Conservation (phyloP, 1,140 invertebrate species). For the Cydia pomonella region DNA sequence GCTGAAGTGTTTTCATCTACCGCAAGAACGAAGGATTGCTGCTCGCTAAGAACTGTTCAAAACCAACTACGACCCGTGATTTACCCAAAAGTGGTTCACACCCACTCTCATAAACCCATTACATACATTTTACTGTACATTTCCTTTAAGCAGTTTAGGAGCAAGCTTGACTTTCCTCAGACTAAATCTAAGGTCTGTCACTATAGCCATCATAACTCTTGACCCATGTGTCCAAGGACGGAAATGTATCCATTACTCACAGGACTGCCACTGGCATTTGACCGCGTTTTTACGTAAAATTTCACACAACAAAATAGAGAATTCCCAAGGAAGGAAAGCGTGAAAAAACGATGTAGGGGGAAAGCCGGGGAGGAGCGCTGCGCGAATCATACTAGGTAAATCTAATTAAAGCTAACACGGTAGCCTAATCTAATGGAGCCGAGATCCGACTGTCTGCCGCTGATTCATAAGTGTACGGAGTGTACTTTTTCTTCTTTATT, state of each 20-base stretch:
- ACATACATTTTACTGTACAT: background rate
- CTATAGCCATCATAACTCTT: constrained; percentile 7
- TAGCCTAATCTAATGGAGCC: constrained; percentile 11
- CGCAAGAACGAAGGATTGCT: background rate
- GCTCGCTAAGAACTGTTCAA: background rate
- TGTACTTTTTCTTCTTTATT: background rate
- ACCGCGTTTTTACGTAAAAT: constrained; percentile 31
- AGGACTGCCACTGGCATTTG: constrained; percentile 30
- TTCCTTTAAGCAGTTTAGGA: background rate
- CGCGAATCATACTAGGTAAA: constrained; percentile 23
- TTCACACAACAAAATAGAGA: constrained; percentile 28
- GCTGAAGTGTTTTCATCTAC: background rate
- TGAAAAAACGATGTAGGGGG: constrained; percentile 15
- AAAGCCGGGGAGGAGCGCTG: background rate
- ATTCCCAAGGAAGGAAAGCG: constrained; percentile 22
- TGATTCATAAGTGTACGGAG: background rate
- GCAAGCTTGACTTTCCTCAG: background rate
- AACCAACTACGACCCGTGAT: too few relatives aligned
- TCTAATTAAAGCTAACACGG: constrained; percentile 23
- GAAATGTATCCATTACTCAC: constrained; percentile 29
- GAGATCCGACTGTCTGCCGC: background rate
- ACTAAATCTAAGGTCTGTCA: background rate
- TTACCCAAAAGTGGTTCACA: too few relatives aligned
- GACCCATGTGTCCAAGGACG: constrained; percentile 18
- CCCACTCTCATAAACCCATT: too few relatives aligned